Percentiles rank a stretch among this genome's conserved stretches.
These are phyloP conservation scores for Amphipoea oculea DNA, from an alignment of 2,888 invertebrate species.

Conservation along the genomic window DNA sequence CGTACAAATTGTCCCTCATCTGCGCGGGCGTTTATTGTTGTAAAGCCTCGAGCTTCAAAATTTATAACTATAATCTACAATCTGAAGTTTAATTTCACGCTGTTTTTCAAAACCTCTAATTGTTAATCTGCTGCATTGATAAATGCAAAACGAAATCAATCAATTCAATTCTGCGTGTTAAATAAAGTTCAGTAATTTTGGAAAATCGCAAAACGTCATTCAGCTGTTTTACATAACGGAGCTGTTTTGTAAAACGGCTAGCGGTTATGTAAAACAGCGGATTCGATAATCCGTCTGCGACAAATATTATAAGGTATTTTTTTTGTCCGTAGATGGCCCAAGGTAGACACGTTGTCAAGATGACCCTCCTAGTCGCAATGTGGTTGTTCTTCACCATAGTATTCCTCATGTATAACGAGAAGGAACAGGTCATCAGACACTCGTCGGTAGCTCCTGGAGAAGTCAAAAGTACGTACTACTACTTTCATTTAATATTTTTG, in stretches of 20 bases:
- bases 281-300: not conserved
- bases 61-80: no score
- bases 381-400: constrained; percentile 93
- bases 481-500: constrained; percentile 21
- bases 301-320: not conserved
- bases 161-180: not conserved
- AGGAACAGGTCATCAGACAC: constrained; percentile 91
- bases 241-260: not conserved
- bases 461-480: constrained; percentile 82
- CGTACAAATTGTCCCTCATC: no score
- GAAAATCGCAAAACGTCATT: not conserved
- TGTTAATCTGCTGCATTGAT: no score
- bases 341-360: constrained; percentile 86
- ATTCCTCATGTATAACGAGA: constrained; percentile 93
- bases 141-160: no score
- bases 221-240: not conserved
- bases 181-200: not conserved
- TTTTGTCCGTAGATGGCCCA: constrained; percentile 72
- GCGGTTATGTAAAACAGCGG: not conserved
- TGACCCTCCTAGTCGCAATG: constrained; percentile 90
- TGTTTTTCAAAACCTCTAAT: not conserved
- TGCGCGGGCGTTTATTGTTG: no score
- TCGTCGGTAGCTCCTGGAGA: constrained; percentile 90
- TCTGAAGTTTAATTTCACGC: no score
- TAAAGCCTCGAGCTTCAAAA: no score